A percentile compares a stretch with the other conserved stretches of the same genome.
Conservation (phyloP, 2,888 invertebrate species). For the Calliphora vomitoria region DNA sequence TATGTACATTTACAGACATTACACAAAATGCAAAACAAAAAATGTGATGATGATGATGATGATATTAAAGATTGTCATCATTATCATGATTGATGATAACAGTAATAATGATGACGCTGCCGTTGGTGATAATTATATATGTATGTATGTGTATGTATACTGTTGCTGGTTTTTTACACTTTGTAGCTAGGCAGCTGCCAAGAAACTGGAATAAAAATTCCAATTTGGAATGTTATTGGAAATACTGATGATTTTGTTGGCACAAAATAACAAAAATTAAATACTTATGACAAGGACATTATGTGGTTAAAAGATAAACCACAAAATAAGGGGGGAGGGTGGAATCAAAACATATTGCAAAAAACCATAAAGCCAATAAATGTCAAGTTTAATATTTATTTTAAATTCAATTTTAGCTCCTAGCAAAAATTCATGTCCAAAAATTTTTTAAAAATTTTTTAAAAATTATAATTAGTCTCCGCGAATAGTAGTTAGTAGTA, state of each 20-base stretch:
- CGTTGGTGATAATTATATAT: not conserved
- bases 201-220: slow-evolving; percentile 21
- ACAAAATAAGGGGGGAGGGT: not conserved
- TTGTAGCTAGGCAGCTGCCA: slow-evolving; percentile 39
- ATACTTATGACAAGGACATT: slow-evolving; percentile 28
- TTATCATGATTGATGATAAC: slow-evolving; percentile 12
- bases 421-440: too few relatives aligned
- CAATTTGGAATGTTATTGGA: slow-evolving; percentile 20
- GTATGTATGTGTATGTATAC: not conserved
- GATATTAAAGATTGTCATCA: not conserved
- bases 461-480: too few relatives aligned
- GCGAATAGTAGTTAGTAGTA: too few relatives aligned
- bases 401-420: too few relatives aligned
- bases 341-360: too few relatives aligned
- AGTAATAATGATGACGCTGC: slow-evolving; percentile 14
- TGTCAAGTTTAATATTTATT: too few relatives aligned
- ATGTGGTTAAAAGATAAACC: slow-evolving; percentile 18
- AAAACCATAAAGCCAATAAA: not conserved
- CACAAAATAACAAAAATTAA: slow-evolving; percentile 2
- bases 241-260: not conserved
- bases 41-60: not conserved
- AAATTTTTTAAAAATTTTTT: too few relatives aligned
- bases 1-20: not conserved
- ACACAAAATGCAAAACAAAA: not conserved
- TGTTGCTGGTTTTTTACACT: not conserved